These are phyloP conservation scores for Catharus ustulatus DNA, from an alignment of 2,797 vertebrate species.

Conservation along the genomic window DNA sequence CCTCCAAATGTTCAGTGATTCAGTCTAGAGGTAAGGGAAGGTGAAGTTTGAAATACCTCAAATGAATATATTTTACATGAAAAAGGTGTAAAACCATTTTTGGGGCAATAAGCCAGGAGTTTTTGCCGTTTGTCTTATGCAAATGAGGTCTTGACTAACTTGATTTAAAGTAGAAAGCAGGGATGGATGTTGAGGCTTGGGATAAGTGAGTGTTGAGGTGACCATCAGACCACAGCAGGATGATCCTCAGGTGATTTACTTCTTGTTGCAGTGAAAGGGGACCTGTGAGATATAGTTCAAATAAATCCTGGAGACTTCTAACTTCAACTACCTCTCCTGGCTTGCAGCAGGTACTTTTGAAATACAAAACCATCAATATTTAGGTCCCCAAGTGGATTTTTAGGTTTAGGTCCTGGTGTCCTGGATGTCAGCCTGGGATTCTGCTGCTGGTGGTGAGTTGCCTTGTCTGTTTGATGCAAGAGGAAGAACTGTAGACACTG, in stretches of 20 bases:
- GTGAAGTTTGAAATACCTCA: constrained; percentile 5
- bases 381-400: not conserved
- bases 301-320: not conserved
- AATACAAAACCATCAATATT: not conserved
- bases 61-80: not conserved
- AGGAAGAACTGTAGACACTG: not conserved
- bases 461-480: not conserved
- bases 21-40: not conserved
- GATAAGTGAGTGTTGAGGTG: not conserved
- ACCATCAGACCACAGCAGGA: not conserved
- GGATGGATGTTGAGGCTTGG: not conserved
- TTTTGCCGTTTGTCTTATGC: not conserved
- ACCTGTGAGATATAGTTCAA: not conserved
- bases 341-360: not conserved
- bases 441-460: not conserved
- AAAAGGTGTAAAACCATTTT: not conserved
- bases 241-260: not conserved
- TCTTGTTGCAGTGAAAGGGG: not conserved
- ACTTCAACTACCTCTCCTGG: not conserved
- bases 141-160: not conserved
- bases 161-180: not conserved
- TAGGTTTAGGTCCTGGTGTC: not conserved
- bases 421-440: not conserved
- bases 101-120: not conserved
- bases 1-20: not conserved